Evolutionary conservation across 1,140 invertebrate species (phyloP), one percentile per base, ranked within the genome.

Genomic region (Drosophila athabasca): DNA sequence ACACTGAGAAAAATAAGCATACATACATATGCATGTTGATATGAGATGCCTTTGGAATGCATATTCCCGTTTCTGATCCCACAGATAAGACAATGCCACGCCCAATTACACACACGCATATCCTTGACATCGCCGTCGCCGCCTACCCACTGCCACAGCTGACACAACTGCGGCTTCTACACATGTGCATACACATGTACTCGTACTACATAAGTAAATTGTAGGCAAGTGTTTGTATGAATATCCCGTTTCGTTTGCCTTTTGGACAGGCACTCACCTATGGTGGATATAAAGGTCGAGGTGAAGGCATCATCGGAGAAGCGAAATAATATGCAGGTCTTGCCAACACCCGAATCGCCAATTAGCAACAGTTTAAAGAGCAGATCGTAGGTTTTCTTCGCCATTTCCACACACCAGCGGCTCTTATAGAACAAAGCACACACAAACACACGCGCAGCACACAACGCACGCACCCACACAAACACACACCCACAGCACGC

Each of bases 241-340:
- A 39, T 39, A 39, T 13, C 3, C 35, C 35, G 35, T 13, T 39
- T 39, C 35, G 35, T 4, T 39, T 39, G 11, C 11, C 35, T 39
- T 41, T 61, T 29, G 31, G 26, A 57, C 48, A 43, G 53, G 48
- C 51, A 93, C 94, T 95, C 93, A 98, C 97, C 98, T 93, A 99
- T 99, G 46, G 98, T 99, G 57, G 97, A 98, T 92, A 99, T 99
- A 93, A 99, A 99, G 53, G 98, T 99, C 31, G 98, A 97, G 90
- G 98, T 99, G 93, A 99, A 99, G 62, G 98, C 97, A 94, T 99
- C 98, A 92, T 99, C 98, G 54, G 97, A 98, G 94, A 99, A 99
- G 93, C 98, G 95, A 92, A 99, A 99, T 65, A 99, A 93, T 91
- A 99, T 97, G 94, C 98, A 99, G 53, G 98, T 99, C 94, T 99